Percentiles rank a stretch among this genome's conserved stretches.
Evolutionary conservation across 2,797 vertebrate genomes (phyloP).

Genomic region (Spinus olivaceus): DNA sequence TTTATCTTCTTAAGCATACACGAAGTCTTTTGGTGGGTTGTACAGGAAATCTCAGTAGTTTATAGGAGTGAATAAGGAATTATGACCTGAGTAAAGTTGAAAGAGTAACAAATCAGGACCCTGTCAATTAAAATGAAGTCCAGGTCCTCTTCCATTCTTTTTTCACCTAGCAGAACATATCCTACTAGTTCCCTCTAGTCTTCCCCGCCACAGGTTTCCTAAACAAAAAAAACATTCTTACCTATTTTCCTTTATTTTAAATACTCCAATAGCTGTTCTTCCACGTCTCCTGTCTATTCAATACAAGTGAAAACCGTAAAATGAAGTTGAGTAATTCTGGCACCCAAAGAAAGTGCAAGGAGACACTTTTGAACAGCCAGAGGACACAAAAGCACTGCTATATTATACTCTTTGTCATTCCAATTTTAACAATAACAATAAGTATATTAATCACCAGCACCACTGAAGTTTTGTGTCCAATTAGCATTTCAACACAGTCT

Average conservation of each 20-base stretch:
- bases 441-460: constrained; percentile 71
- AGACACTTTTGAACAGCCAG: constrained; percentile 69
- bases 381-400: constrained; percentile 63
- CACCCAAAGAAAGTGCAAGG: constrained; percentile 69
- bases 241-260: constrained; percentile 39
- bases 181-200: not conserved
- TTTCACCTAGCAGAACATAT: not conserved
- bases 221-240: not conserved
- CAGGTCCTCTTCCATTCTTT: not conserved
- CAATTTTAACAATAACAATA: constrained; percentile 69
- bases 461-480: constrained; percentile 46
- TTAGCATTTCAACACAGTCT: constrained; percentile 64
- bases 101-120: not conserved
- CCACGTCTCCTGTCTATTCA: constrained; percentile 68
- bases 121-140: not conserved
- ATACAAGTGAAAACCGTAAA: constrained; percentile 64
- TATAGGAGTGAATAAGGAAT: not conserved
- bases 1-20: not conserved
- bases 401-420: constrained; percentile 73
- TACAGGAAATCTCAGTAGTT: not conserved
- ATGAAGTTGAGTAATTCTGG: constrained; percentile 76
- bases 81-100: not conserved
- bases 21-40: not conserved
- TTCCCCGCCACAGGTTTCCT: not conserved
- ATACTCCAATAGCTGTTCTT: constrained; percentile 55